Percentiles rank a stretch among this genome's conserved stretches.
These are phyloP conservation scores for Calypte anna DNA, from an alignment of 2,113 vertebrate genomes.

Conservation along the genomic window DNA sequence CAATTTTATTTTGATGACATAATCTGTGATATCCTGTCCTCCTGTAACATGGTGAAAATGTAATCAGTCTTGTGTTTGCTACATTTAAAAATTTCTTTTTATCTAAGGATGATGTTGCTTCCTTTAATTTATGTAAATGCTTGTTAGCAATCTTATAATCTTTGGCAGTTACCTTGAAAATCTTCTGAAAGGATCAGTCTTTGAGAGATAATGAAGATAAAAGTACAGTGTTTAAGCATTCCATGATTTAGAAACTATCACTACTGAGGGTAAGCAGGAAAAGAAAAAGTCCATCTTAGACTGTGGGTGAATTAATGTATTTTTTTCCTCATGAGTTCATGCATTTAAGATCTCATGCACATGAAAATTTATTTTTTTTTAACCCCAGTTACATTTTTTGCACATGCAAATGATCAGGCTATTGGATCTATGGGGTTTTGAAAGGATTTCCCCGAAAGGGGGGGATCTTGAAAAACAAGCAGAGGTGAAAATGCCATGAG, in stretches of 20 bases:
- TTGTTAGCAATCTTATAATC: neutral
- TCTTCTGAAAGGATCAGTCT: neutral
- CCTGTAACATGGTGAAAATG: neutral
- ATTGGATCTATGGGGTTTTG: neutral
- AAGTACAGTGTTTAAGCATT: neutral
- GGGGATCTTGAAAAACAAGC: neutral
- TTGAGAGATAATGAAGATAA: constrained; percentile 12
- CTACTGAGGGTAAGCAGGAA: neutral
- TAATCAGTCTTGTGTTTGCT: neutral
- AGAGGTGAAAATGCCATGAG: neutral
- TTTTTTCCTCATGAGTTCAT: neutral
- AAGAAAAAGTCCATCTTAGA: neutral
- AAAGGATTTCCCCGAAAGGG: neutral
- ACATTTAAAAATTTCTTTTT: neutral
- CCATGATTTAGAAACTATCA: neutral
- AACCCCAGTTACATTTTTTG: neutral
- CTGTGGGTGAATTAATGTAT: neutral
- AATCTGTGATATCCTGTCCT: neutral
- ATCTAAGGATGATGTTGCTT: neutral
- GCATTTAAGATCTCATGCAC: neutral
- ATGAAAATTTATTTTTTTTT: neutral
- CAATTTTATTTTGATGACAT: neutral
- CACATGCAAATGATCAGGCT: neutral
- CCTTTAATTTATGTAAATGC: constrained; percentile 16
- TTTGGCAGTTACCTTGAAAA: constrained; percentile 14